Evolutionary conservation across 2,888 invertebrate species (phyloP), one percentile per base, ranked within the genome.

Genomic region (Pasiphila rectangulata): DNA sequence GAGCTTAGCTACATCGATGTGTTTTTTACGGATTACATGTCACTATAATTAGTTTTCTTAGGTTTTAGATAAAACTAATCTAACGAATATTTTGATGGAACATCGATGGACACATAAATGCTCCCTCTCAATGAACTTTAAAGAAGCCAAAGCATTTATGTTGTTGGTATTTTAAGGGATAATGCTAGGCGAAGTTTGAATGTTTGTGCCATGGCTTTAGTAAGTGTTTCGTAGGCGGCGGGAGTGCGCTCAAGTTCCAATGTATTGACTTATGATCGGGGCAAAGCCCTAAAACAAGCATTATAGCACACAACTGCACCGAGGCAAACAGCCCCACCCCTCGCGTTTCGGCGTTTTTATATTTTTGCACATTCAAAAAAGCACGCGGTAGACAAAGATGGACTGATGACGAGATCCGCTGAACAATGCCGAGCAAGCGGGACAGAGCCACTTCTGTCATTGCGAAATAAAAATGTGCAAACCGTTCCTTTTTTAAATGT

Each of bases 341-440:
- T 56, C 74, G 69, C 82, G 82, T 79, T 78, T 85, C 81, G 81
- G 83, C 76, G 85, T 86, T 88, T 88, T 86, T 88, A 88, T 86
- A 86, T 87, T 88, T 85, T 85, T 85, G 83, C 85, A 85, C 84
- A 83, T 83, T 84, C 70, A 83, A 86, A 87, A 87, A 86, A 85
- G 76, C 56, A 68, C 72, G 81, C 72, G 81, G 71, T 76, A 86
- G 88, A 88, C 84, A 87, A 88, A 87, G 87, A 87, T 83, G 85
- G 86, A 86, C 75, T 83, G 85, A 82, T 85, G 87, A 85, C 82
- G 85, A 78, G 78, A 69, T 70, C 71, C 65, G 63, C 63, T 61
- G 68, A 83, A 87, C 86, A 86, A 86, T 84, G 70, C 72, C 61
- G 87, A 61, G 79, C 66, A 72, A 88, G 83, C 76, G 81, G 77